Percentiles rank a stretch among this genome's conserved stretches.
phyloP scores from a whole-genome alignment of 2,888 invertebrate species.

The Tiliacea citrago region DNA sequence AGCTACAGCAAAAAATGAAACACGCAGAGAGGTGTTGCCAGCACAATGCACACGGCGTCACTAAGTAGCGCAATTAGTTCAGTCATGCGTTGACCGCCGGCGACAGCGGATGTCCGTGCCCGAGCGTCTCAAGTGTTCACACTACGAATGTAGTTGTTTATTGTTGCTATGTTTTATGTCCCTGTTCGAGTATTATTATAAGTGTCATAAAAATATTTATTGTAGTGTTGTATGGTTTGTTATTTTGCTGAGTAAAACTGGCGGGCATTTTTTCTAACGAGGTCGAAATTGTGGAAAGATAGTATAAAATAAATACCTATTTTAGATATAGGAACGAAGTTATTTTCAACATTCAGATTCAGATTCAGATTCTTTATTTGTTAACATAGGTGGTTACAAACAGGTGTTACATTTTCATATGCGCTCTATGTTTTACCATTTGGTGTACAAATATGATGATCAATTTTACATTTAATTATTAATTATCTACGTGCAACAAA shows the following conservation, averaged over 20 bases:
- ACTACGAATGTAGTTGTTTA: constrained; percentile 41
- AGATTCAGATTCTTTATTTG: too few species aligned
- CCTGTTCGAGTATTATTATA: constrained; percentile 1
- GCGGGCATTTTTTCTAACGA: background rate
- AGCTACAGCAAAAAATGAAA: constrained; percentile 27
- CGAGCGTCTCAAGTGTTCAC: constrained; percentile 58
- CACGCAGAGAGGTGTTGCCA: constrained; percentile 48
- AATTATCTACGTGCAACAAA: too few species aligned
- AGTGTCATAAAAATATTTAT: background rate
- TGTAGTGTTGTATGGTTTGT: background rate
- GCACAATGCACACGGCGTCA: constrained; percentile 50
- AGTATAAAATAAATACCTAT: too few species aligned
- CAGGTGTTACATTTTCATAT: too few species aligned
- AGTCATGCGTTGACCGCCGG: constrained; percentile 68
- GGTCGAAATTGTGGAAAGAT: too few species aligned
- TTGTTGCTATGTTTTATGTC: constrained; percentile 35
- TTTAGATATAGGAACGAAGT: too few species aligned
- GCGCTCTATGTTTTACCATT: too few species aligned
- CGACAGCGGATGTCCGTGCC: constrained; percentile 69
- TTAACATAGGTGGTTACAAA: too few species aligned
- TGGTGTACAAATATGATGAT: too few species aligned
- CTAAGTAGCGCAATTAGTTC: constrained; percentile 76
- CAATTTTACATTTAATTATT: too few species aligned
- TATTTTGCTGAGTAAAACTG: background rate
- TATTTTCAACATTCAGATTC: too few species aligned